Evolutionary conservation across 2,113 vertebrate genomes (phyloP).

Genomic region (Scomber japonicus): DNA sequence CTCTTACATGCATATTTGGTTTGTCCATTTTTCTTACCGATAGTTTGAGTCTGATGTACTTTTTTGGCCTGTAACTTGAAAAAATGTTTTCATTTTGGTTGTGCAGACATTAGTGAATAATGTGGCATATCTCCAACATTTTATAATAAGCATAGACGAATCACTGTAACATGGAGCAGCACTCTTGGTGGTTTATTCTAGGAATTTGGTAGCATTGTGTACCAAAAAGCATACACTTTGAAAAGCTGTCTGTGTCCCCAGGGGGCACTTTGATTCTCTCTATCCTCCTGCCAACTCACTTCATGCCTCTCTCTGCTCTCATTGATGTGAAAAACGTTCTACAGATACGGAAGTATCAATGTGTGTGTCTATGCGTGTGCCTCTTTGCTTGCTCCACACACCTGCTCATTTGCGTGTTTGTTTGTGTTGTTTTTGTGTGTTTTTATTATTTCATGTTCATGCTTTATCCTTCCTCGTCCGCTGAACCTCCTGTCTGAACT

Average conservation of each 20-base stretch:
- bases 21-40: too few species aligned
- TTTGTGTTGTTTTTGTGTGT: slow-evolving; percentile 21
- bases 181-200: slow-evolving; percentile 46
- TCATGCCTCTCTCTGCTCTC: slow-evolving; percentile 70
- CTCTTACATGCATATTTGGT: too few species aligned
- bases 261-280: slow-evolving; percentile 73
- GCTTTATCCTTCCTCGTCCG: slow-evolving; percentile 54
- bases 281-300: slow-evolving; percentile 71
- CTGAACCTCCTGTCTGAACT: slow-evolving; percentile 63
- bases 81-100: not conserved
- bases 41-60: not conserved
- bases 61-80: not conserved
- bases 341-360: slow-evolving; percentile 68
- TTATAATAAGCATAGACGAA: not conserved
- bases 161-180: not conserved
- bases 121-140: not conserved
- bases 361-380: slow-evolving; percentile 32
- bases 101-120: not conserved
- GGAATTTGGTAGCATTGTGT: slow-evolving; percentile 54
- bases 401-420: slow-evolving; percentile 67
- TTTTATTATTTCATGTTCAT: slow-evolving; percentile 53
- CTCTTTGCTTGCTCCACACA: slow-evolving; percentile 49
- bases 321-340: slow-evolving; percentile 76
- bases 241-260: slow-evolving; percentile 42
- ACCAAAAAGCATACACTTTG: slow-evolving; percentile 28